These are phyloP conservation scores for Carassius gibelio DNA, from an alignment of 2,113 vertebrate species.

Conservation along the genomic window DNA sequence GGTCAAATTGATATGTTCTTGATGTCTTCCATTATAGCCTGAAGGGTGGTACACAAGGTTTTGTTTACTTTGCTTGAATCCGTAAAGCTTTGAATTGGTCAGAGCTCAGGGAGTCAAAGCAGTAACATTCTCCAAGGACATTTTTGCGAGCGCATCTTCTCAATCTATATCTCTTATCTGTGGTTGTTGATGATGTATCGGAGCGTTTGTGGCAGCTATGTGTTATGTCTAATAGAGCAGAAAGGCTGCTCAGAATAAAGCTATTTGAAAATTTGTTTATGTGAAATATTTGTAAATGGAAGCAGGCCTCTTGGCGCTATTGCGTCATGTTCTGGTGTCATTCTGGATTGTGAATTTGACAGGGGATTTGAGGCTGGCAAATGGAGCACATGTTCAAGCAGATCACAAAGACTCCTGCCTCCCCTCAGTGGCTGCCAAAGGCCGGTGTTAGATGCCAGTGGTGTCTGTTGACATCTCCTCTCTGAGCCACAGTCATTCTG, in stretches of 20 bases:
- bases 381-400: constrained; percentile 79
- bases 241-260: constrained; percentile 83
- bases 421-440: constrained; percentile 5
- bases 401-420: constrained; percentile 67
- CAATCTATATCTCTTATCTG: too few relatives aligned
- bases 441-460: constrained; percentile 47
- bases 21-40: too few relatives aligned
- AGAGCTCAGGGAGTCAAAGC: too few relatives aligned
- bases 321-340: constrained; percentile 85
- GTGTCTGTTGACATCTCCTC: constrained; percentile 49
- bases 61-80: too few relatives aligned
- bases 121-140: too few relatives aligned
- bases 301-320: constrained; percentile 86
- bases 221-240: too few relatives aligned
- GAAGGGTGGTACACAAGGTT: too few relatives aligned
- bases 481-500: constrained; percentile 53
- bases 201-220: too few relatives aligned
- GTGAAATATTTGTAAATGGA: constrained; percentile 98
- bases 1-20: too few relatives aligned
- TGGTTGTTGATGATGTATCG: too few relatives aligned
- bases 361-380: constrained; percentile 86
- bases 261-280: constrained; percentile 99
- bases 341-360: constrained; percentile 88
- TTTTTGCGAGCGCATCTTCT: too few relatives aligned
- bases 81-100: too few relatives aligned